Evolutionary conservation across 2,113 vertebrate genomes (phyloP).

Genomic region (Excalfactoria chinensis): DNA sequence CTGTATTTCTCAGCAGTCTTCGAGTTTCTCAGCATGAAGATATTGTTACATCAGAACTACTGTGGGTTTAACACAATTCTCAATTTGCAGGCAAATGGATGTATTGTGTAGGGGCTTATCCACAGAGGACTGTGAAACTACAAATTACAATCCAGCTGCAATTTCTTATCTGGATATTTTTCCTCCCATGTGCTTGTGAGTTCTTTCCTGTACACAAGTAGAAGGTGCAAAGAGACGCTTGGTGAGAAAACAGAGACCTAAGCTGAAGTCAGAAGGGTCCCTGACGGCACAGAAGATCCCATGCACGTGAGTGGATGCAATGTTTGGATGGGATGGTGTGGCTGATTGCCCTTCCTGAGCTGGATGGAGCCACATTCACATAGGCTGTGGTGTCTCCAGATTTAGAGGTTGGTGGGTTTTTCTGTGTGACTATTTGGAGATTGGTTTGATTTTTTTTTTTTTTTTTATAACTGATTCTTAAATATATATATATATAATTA

Average conservation of each 20-base stretch:
- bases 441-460: too few species aligned
- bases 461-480: too few species aligned
- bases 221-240: conserved; percentile 10
- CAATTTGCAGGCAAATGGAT: conserved; percentile 78
- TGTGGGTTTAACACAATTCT: conserved; percentile 73
- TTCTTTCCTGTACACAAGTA: not conserved
- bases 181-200: not conserved
- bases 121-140: conserved; percentile 73
- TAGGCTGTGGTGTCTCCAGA: not conserved
- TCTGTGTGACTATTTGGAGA: not conserved
- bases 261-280: not conserved
- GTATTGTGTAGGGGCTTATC: conserved; percentile 74
- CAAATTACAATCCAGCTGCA: conserved; percentile 67
- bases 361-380: not conserved
- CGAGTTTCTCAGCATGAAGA: conserved; percentile 75
- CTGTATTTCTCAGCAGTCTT: conserved; percentile 74
- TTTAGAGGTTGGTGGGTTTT: not conserved
- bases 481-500: too few species aligned
- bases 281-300: not conserved
- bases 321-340: not conserved
- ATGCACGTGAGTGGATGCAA: rapidly evolving
- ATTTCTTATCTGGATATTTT: conserved; percentile 52
- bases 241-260: not conserved
- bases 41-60: conserved; percentile 74
- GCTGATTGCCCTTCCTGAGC: not conserved